Conservation (phyloP, 2,113 vertebrate genomes). For the Stegastes partitus region DNA sequence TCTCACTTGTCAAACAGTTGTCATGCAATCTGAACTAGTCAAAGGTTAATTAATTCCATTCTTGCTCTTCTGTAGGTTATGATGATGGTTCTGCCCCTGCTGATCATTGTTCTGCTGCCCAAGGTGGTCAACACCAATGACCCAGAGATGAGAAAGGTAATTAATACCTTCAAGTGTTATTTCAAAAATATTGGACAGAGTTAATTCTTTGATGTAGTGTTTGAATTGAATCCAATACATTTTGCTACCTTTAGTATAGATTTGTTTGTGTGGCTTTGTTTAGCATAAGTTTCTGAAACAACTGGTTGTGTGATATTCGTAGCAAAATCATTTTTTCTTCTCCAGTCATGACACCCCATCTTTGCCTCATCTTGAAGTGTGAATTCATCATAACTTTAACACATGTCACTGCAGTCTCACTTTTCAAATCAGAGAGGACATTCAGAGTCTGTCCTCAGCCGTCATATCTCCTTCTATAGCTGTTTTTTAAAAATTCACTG, state of each 20-base stretch:
- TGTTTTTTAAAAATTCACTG: slow-evolving; percentile 7
- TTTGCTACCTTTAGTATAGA: not conserved
- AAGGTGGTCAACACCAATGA: slow-evolving; percentile 99
- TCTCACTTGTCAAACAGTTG: too few species aligned
- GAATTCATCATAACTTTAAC: not conserved
- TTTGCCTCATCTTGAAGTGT: not conserved
- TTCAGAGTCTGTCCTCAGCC: not conserved
- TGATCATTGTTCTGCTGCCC: slow-evolving; percentile 97
- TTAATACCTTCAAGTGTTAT: not conserved
- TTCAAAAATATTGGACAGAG: too few species aligned
- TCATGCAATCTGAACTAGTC: too few species aligned
- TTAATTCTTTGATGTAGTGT: not conserved
- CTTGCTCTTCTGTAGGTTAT: slow-evolving; percentile 88
- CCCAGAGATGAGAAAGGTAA: slow-evolving; percentile 98
- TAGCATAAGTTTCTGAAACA: too few species aligned
- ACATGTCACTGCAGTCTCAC: not conserved
- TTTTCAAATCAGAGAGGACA: not conserved
- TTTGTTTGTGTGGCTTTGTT: not conserved
- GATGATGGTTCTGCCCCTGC: slow-evolving; percentile 99
- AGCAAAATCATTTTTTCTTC: not conserved
- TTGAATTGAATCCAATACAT: not conserved
- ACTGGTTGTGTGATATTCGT: not conserved
- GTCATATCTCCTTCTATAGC: not conserved
- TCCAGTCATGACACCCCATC: not conserved
- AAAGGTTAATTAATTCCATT: not conserved